Percentiles rank a stretch among this genome's conserved stretches.
Conservation (phyloP, 2,113 vertebrate species). For the Dolichallabes microphthalmus region DNA sequence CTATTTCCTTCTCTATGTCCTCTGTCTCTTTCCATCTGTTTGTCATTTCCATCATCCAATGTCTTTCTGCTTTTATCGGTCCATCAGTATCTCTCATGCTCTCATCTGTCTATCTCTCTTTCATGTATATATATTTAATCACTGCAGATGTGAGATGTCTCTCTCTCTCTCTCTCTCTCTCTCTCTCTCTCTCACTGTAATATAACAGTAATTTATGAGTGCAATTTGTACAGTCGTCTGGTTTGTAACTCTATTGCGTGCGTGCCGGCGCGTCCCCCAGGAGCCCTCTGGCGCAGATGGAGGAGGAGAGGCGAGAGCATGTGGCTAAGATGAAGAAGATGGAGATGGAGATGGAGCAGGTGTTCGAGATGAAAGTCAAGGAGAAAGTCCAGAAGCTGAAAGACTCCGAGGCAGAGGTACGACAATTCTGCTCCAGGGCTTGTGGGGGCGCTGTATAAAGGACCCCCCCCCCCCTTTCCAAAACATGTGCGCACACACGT, state of each 20-base stretch:
- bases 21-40: neutral
- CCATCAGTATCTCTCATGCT: neutral
- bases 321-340: constrained; percentile 99
- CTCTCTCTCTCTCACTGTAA: neutral
- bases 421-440: too few species aligned
- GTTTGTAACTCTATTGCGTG: constrained; percentile 4
- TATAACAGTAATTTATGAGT: neutral
- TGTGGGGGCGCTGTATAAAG: neutral
- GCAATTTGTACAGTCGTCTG: neutral
- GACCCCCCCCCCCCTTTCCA: neutral
- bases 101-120: neutral
- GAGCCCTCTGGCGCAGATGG: constrained; percentile 97
- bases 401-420: constrained; percentile 97
- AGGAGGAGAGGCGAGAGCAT: constrained; percentile 94
- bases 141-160: neutral
- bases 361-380: constrained; percentile 99
- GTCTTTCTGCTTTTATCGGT: neutral
- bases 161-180: neutral
- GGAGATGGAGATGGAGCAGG: constrained; percentile 99
- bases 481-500: neutral
- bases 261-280: constrained; percentile 66
- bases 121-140: neutral
- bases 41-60: neutral
- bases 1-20: accelerated
- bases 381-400: constrained; percentile 98